phyloP scores from a whole-genome alignment of 2,113 vertebrate genomes.

The Callospermophilus lateralis region DNA sequence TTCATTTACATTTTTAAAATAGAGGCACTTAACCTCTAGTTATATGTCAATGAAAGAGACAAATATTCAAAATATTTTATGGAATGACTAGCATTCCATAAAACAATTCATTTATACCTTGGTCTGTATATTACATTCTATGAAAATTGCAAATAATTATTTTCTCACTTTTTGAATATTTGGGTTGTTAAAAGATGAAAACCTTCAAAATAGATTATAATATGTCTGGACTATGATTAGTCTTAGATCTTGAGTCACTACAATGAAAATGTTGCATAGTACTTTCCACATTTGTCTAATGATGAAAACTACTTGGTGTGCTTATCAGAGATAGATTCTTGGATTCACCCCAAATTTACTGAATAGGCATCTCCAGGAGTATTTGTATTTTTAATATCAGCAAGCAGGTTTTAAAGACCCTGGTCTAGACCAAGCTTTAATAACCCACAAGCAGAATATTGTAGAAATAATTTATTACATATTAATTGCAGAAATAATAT shows the following conservation, averaged over 20 bases:
- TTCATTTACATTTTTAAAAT: neutral
- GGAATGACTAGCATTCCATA: neutral
- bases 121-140: neutral
- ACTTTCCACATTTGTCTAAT: neutral
- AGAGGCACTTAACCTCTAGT: neutral
- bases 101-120: neutral
- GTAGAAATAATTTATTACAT: neutral
- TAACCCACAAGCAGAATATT: neutral
- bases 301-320: neutral
- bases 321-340: slow-evolving; percentile 2
- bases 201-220: neutral
- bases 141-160: slow-evolving; percentile 15
- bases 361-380: neutral
- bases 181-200: neutral
- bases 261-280: slow-evolving; percentile 7
- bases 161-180: slow-evolving; percentile 44
- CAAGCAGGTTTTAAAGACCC: neutral
- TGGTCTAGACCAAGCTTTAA: neutral
- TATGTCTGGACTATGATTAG: neutral
- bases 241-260: slow-evolving; percentile 18
- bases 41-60: neutral
- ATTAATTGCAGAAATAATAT: neutral
- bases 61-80: neutral
- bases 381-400: slow-evolving; percentile 1
- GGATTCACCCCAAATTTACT: neutral